Evolutionary conservation across 2,113 vertebrate species (phyloP).

Genomic region (Oreocharis arfaki): DNA sequence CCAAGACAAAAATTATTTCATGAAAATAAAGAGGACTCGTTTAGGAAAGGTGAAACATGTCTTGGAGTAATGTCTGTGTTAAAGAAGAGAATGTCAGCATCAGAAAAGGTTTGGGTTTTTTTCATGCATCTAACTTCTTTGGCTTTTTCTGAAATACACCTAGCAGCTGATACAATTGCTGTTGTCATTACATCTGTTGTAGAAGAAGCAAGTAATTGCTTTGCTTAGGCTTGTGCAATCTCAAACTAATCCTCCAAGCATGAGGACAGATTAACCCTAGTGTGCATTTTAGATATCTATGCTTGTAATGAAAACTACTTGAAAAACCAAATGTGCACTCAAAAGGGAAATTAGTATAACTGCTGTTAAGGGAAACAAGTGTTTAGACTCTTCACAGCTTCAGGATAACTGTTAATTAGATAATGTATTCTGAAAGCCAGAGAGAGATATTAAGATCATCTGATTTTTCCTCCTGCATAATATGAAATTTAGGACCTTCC

Average conservation of each 20-base stretch:
- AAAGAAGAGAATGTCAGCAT: constrained; percentile 27
- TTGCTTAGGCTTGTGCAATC: constrained; percentile 36
- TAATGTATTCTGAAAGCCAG: constrained; percentile 26
- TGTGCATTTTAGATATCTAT: constrained; percentile 46
- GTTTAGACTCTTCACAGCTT: constrained; percentile 67
- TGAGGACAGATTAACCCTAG: constrained; percentile 58
- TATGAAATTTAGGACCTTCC: neutral
- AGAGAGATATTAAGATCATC: constrained; percentile 26
- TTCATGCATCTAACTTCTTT: constrained; percentile 16
- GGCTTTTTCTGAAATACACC: constrained; percentile 29
- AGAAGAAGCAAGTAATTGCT: constrained; percentile 53
- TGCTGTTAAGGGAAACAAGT: constrained; percentile 67
- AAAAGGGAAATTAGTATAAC: constrained; percentile 69
- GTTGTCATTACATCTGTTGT: neutral
- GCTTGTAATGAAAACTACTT: constrained; percentile 58
- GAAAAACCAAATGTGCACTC: constrained; percentile 64
- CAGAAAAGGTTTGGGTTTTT: neutral
- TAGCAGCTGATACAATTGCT: constrained; percentile 13
- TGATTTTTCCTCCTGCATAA: constrained; percentile 23
- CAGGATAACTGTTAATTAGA: constrained; percentile 66
- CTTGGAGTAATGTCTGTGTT: neutral
- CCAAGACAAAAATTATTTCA: neutral
- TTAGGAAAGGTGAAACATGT: neutral
- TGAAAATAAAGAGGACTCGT: neutral
- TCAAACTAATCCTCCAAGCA: constrained; percentile 45